phyloP scores from a whole-genome alignment of 2,797 vertebrate genomes.

The Gadopsis marmoratus region DNA sequence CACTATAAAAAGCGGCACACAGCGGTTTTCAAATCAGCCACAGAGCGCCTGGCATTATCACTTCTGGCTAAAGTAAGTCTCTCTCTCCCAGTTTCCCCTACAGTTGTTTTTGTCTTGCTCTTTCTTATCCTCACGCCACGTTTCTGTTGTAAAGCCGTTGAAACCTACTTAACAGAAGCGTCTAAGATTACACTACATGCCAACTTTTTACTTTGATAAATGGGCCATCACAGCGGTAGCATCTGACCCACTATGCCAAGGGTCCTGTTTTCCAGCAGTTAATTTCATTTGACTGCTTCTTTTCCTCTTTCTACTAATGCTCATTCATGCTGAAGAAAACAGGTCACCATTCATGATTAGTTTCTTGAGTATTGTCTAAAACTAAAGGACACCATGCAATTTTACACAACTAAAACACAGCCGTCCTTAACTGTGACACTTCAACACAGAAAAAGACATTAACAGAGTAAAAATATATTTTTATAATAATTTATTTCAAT shows the following conservation, averaged over 20 bases:
- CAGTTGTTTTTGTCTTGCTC: constrained; percentile 16
- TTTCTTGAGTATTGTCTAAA: constrained; percentile 13
- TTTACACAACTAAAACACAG: too few species aligned
- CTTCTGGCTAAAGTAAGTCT: constrained; percentile 74
- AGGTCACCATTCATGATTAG: constrained; percentile 48
- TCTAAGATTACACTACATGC: constrained; percentile 28
- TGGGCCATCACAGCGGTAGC: constrained; percentile 55
- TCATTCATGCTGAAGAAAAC: constrained; percentile 47
- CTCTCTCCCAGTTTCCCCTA: constrained; percentile 2
- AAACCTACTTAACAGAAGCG: constrained; percentile 35
- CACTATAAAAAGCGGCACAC: constrained; percentile 74
- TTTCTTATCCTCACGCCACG: constrained; percentile 15
- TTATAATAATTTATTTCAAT: too few species aligned
- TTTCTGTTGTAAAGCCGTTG: constrained; percentile 39
- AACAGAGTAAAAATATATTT: too few species aligned
- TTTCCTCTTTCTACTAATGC: constrained; percentile 22
- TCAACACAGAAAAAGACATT: too few species aligned
- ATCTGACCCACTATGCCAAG: constrained; percentile 43
- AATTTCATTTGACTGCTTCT: constrained; percentile 46
- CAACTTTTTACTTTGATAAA: constrained; percentile 58
- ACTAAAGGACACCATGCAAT: neutral
- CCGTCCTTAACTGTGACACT: too few species aligned
- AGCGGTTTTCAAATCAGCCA: constrained; percentile 78
- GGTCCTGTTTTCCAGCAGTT: constrained; percentile 44
- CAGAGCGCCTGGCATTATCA: constrained; percentile 65